Percentiles rank a stretch among this genome's conserved stretches.
Evolutionary conservation across 2,113 vertebrate species (phyloP).

Genomic region (Hyla sarda): DNA sequence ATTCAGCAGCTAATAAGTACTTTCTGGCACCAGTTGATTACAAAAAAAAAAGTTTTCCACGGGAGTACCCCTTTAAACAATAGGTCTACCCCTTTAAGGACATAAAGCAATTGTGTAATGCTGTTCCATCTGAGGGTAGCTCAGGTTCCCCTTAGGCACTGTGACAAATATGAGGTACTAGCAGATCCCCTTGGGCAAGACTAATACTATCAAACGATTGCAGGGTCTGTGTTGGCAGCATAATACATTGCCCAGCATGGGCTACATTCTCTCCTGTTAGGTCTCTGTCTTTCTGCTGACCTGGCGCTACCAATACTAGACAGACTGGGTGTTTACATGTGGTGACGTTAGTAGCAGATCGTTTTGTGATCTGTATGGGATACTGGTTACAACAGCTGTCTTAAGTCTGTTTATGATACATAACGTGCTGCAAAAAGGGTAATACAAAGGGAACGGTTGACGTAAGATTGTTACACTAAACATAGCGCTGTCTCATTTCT

Average conservation of each 20-base stretch:
- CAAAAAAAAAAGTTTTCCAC: too few species aligned
- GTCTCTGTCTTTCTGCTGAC: not conserved
- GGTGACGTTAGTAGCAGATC: conserved; percentile 39
- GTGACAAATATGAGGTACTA: too few species aligned
- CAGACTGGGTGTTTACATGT: conserved; percentile 35
- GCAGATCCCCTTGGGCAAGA: too few species aligned
- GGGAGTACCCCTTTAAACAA: too few species aligned
- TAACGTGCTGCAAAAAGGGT: not conserved
- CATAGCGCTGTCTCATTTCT: conserved; percentile 12
- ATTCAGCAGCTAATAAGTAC: too few species aligned
- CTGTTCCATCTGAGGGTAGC: too few species aligned
- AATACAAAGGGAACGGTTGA: not conserved
- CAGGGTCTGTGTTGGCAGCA: not conserved
- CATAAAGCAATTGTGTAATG: too few species aligned
- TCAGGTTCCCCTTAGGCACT: not conserved
- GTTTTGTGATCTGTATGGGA: conserved; percentile 37
- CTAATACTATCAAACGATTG: too few species aligned
- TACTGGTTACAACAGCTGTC: conserved; percentile 42
- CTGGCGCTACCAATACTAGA: not conserved
- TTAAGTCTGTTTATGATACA: conserved; percentile 19
- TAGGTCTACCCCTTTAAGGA: too few species aligned
- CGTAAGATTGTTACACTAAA: not conserved
- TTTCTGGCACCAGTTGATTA: too few species aligned
- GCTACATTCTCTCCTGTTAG: not conserved
- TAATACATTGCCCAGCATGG: not conserved